Evolutionary conservation across 1,140 invertebrate species (phyloP), one percentile per base, ranked within the genome.

Genomic region (Drosophila sp.): DNA sequence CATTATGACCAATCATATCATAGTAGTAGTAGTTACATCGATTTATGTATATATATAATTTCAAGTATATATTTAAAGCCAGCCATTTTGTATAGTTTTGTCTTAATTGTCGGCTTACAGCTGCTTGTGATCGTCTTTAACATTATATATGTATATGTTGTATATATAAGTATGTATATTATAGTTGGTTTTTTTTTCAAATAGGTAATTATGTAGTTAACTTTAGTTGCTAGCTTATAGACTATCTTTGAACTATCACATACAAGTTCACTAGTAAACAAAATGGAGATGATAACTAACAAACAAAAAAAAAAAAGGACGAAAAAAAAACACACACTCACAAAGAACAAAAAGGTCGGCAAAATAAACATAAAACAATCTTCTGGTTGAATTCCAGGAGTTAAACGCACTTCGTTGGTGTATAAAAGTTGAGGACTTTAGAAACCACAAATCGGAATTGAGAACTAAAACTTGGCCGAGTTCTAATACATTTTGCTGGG

Each of bases 171-270:
- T 67, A 68, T 35, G 63, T 44, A 11, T 33, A 33, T 25, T 65
- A 23, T 61, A 72, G 63, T 61, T 41, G 27, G 7, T 17, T 50
- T 50, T n/a, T n/a, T 17, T 17, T 17, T 17, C 44, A 50, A 50
- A 23, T 50, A 50, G 23, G 44, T 50, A 50, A 50, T 50, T 50
- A 50, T 27, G 44, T 50, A 50, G 25, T 50, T 50, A 27, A 27
- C 25, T 56, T 67, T 77, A 72, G 10, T 47, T 50, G 11, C 69
- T 86, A 86, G 60, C 69, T 77, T 87, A 87, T n/a, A 5, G 72
- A 69, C 84, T 89, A 89, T 90, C 87, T 90, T 90, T 90, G 87
- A 90, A 90, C 87, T 90, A 90, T 90, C 87, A 90, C 87, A 90
- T 90, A 90, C 80, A 90, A 90, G 87, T 90, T 87, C 86, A 86